Base-by-base conservation (phyloP, 2,113 vertebrate genomes). In the Eulemur macaco region DNA sequence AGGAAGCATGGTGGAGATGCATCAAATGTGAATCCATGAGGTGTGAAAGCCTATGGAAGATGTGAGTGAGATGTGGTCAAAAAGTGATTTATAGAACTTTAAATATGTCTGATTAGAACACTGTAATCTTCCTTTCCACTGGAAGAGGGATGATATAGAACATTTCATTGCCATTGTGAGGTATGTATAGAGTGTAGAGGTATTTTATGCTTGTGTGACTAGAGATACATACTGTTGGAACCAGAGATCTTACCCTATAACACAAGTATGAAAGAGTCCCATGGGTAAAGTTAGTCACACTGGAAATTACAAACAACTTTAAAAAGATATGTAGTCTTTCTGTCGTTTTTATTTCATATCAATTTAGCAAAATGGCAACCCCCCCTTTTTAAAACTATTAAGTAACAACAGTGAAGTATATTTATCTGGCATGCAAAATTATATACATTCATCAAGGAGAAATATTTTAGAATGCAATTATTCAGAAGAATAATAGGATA, bases 221-320 rank as follows among this genome's bases (percentile, higher is more conserved):
- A 60, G 76, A 60, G 21, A 95, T 73, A 37, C 15, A 42, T 87
- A 56, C 42, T 31, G 80, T 18, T 85, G 58, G 52, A 93, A 60
- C 17, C 37, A 78, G 60, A 88, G 21, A 58, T 64, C 29, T 68
- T 88, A 73, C 60, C 60, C 47, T 89, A 4, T 91, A 96, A 93
- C n/a, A 90, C 87, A 96, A 47, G 6, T 94, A 74, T 52, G 83
- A 60, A 89, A 93, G 78, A 92, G 39, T 80, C 52, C 69, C 76
- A 71, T 86, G 77, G 58, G 45, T 87, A 94, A 96, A 95, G 20
- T 34, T 91, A 97, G 66, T 86, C 83, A 64, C 15, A 95, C 81
- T 96, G 74, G 76, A 98, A 98, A 95, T 97, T 86, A 47, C 13
- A n/a, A 74, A 74, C 73, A 56, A 89, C 54, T 90, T 90, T 80